phyloP scores from a whole-genome alignment of 2,113 vertebrate genomes.

The Cnemophilus loriae region DNA sequence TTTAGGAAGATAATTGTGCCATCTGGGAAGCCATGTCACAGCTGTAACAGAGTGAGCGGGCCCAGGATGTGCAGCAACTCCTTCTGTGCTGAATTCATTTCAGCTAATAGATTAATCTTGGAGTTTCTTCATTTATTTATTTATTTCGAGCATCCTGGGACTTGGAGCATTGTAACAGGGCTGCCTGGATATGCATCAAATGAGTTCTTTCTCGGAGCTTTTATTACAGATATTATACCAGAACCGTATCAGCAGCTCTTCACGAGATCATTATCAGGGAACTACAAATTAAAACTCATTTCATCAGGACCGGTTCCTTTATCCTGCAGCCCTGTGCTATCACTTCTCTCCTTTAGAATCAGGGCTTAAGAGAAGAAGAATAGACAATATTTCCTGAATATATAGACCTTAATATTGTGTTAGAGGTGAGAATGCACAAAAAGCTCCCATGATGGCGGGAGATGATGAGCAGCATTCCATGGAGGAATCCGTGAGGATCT shows the following conservation, averaged over 20 bases:
- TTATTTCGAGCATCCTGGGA: not conserved
- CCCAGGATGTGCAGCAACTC: slow-evolving; percentile 16
- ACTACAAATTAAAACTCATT: not conserved
- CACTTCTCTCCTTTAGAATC: not conserved
- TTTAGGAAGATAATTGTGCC: slow-evolving; percentile 56
- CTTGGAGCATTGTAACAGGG: not conserved
- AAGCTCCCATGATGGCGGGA: not conserved
- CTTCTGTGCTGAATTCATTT: slow-evolving; percentile 46
- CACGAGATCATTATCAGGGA: not conserved
- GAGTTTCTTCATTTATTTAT: not conserved
- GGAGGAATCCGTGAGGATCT: not conserved
- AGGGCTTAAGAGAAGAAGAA: not conserved
- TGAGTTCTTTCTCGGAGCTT: not conserved
- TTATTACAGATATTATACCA: not conserved
- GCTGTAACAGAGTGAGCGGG: slow-evolving; percentile 5
- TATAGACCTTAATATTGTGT: not conserved
- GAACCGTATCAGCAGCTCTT: not conserved
- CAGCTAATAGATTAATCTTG: slow-evolving; percentile 18
- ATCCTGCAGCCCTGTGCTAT: not conserved
- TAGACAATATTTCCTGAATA: not conserved
- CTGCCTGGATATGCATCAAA: not conserved
- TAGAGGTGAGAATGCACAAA: not conserved
- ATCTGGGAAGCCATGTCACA: slow-evolving; percentile 50
- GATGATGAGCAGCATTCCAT: not conserved
- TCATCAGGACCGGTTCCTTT: not conserved